Base-by-base conservation (phyloP, 2,113 vertebrate genomes). In the Megaceryle maxima region DNA sequence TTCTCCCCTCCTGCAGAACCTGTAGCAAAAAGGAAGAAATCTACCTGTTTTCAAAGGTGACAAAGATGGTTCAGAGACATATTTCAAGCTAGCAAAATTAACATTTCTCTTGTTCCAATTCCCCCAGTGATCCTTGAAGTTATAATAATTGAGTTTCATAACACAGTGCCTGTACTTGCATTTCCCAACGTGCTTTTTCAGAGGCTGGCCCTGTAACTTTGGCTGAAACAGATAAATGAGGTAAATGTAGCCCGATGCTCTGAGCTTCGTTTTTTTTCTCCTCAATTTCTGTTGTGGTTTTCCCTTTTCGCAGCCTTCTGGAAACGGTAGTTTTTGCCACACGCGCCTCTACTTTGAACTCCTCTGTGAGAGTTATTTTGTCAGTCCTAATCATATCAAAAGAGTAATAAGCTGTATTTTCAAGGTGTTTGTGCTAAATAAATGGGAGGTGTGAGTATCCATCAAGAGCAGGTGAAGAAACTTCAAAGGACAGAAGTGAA, bases 341-440 rank as follows among this genome's bases (percentile, higher is more conserved):
- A 63, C 81, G 86, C 76, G 14, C 28, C 4, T 39, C n/a, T 76
- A 25, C 78, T 95, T 96, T 87, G 66, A 92, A 87, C 67, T 74
- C 2, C 2, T 64, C n/a, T 64, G 17, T 55, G 63, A 80, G 53
- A 88, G 60, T 80, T 94, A 77, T 67, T 95, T 92, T 85, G 39
- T 88, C 82, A 94, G 37, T 55, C n/a, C 78, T 87, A 91, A 77
- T 79, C 79, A 66, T 73, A 92, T 56, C 50, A 85, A 89, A 81
- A 59, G 39, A 55, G 24, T 64, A 87, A 92, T 55, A 90, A 78
- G 48, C 24, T 75, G 18, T 68, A 43, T 57, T 96, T 91, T 84
- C 39, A 59, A 56, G 21, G 29, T 72, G 55, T 84, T 89, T 87
- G 69, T 92, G 77, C 33, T 84, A 89, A 89, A 82, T 84, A 84